Evolutionary conservation across 2,888 invertebrate genomes (phyloP), one percentile per base, ranked within the genome.

Genomic region (Anorthoa munda): DNA sequence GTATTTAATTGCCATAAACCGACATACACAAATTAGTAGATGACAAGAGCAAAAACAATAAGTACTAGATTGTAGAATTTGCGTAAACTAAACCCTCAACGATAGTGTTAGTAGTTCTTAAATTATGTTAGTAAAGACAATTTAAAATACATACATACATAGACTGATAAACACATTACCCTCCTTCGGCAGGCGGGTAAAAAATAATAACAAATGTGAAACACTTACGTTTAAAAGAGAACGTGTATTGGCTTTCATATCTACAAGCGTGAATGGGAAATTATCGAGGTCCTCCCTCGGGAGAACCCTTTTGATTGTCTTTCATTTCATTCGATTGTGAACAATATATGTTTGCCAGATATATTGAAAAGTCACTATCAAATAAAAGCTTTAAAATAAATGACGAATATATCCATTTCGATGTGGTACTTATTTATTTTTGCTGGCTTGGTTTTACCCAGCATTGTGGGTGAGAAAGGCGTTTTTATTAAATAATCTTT

Each of bases 271-370:
- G 15, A 31, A 72, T 21, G 7, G 23, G 4, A 55, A 31, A 72
- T 55, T 70, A 56, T 71, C 31, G 23, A n/a, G 4, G 18, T 4
- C 15, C 4, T 15, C 23, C 31, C 31, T n/a, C 0, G 9, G 31
- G 55, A 48, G n/a, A 17, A 56, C 48, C 55, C 18, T 46, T 70
- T 70, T 56, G 31, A 72, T 18, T 15, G 31, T 31, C 23, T n/a
- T 23, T 17, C 1, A 23, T 56, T 71, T 39, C 0, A 48, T 73
- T 71, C 5, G 3, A 48, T 71, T 48, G 21, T 71, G 15, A 53
- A 70, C n/a, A 45, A 17, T 64, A 31, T 21, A 21, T 23, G 12
- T 46, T 73, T 48, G 2, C 7, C 9, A 23, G 48, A 56, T 21
- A 56, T 2, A 73, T 48, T 58, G n/a, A 23, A 73, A 18, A 39